phyloP scores from a whole-genome alignment of 1,140 invertebrate genomes.

The Drosophila azteca region DNA sequence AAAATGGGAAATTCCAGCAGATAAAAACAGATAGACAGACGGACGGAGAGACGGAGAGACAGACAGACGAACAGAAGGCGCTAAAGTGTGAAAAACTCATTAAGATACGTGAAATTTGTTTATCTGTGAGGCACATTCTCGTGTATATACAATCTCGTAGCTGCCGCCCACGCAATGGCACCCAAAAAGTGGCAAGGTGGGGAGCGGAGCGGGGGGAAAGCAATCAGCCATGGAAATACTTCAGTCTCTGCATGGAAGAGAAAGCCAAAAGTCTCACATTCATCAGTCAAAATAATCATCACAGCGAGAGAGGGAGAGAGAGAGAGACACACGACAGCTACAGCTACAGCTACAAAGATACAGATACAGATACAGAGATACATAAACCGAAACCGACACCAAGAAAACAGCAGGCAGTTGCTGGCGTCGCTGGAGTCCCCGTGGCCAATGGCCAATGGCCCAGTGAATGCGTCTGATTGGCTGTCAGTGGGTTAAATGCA shows the following conservation, averaged over 20 bases:
- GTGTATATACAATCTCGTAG: neutral
- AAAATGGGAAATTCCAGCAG: constrained; percentile 13
- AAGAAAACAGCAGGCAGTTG: neutral
- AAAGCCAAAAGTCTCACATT: constrained; percentile 45
- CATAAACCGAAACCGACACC: constrained; percentile 3
- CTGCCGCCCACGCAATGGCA: constrained; percentile 35
- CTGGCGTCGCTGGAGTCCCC: constrained; percentile 11
- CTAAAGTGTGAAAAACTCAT: constrained; percentile 58
- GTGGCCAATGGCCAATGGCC: constrained; percentile 13
- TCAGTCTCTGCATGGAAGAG: constrained; percentile 30
- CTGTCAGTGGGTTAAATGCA: too few species aligned
- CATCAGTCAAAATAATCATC: constrained; percentile 55
- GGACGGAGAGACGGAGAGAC: neutral
- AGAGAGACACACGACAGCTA: too few species aligned
- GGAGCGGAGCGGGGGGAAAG: constrained; percentile 32
- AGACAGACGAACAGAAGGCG: constrained; percentile 16
- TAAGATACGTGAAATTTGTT: constrained; percentile 53
- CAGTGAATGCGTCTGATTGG: neutral
- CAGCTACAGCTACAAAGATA: neutral
- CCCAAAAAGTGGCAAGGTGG: constrained; percentile 13
- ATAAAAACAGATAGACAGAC: neutral
- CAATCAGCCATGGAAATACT: constrained; percentile 29
- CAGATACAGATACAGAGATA: too few species aligned
- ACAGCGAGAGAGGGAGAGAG: too few species aligned
- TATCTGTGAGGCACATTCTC: constrained; percentile 10